Evolutionary conservation across 2,888 invertebrate species (phyloP).

Genomic region (Troides oblongomaculatus): DNA sequence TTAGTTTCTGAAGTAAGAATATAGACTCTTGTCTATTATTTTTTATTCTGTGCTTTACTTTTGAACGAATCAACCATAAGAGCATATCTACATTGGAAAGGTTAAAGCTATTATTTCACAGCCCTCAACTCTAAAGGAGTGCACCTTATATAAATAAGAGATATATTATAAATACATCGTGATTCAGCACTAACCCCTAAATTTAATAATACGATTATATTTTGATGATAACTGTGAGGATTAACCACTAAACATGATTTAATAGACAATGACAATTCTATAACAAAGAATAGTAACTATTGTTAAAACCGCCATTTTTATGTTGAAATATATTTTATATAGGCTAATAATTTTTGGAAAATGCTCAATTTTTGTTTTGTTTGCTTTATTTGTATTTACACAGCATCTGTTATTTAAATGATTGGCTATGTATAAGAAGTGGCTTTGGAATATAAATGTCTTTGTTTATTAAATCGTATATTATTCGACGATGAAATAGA

Average conservation of each 20-base stretch:
- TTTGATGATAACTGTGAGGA: background rate
- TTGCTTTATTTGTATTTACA: too few relatives aligned
- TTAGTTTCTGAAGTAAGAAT: too few relatives aligned
- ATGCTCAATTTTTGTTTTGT: too few relatives aligned
- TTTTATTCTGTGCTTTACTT: slow-evolving; percentile 29
- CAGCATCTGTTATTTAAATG: too few relatives aligned
- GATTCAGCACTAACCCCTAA: slow-evolving; percentile 14
- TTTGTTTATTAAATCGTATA: slow-evolving; percentile 18
- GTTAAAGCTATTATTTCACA: slow-evolving; percentile 78
- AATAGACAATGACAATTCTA: slow-evolving; percentile 9
- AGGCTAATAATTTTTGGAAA: too few relatives aligned
- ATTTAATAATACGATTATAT: slow-evolving; percentile 10
- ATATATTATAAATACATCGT: slow-evolving; percentile 10
- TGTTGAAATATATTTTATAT: too few relatives aligned
- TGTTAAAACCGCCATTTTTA: background rate
- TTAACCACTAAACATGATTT: slow-evolving; percentile 1
- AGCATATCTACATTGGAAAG: slow-evolving; percentile 63
- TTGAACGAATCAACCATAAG: slow-evolving; percentile 15
- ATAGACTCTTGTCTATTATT: background rate
- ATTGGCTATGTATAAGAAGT: background rate
- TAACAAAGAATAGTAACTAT: background rate
- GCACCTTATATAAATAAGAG: slow-evolving; percentile 37
- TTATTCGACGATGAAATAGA: slow-evolving; percentile 7
- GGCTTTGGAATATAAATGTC: background rate
- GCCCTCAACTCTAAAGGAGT: slow-evolving; percentile 71